Base-by-base conservation (phyloP, 2,888 invertebrate genomes). In the Sarcophaga subvicina region DNA sequence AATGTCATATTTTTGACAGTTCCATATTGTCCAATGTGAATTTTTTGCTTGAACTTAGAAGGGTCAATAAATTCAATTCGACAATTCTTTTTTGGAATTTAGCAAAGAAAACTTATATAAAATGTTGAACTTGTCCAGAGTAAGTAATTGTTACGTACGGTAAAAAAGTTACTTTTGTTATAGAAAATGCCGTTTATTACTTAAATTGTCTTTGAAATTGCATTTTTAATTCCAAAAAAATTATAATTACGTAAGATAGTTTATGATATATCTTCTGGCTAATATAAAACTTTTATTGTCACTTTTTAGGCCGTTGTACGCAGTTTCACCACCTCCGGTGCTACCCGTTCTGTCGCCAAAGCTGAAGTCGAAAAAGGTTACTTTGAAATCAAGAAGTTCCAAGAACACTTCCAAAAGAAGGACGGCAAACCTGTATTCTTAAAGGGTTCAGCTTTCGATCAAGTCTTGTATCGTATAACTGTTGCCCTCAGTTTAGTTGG, bases 341-440 rank as follows among this genome's bases (percentile, higher is more conserved):
- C 87, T 27, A 90, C 89, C n/a, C 89, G 90, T 79, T 88, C 90
- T 47, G 88, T 66, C 12, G 88, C 88, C 49, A 88, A 90, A 82
- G 90, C 87, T 11, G 90, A 93, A 82, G 86, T 93, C 75, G 90
- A 92, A 63, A 91, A 92, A 78, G 93, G 93, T 2, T 93, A 91
- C 73, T 90, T 90, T 22, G 92, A 92, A 88, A 77, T 92, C 79
- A 90, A 89, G 77, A 89, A 89, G 17, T 6, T 90, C 2, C 92
- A 92, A 71, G 90, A 91, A 25, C 89, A 89, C 47, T 94, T 91
- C 88, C 94, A 94, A 88, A 90, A 91, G 72, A 89, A 91, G 4
- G 94, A 95, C 90, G 94, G 94, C 6, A 91, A 93, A 27, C 95
- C 94, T 3, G 92, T 95, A 2, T 94, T 94, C 89, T 90, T 95